A percentile compares a stretch with the other conserved stretches of the same genome.
Conservation (phyloP, 2,888 invertebrate genomes). For the Eremobia ochroleuca region DNA sequence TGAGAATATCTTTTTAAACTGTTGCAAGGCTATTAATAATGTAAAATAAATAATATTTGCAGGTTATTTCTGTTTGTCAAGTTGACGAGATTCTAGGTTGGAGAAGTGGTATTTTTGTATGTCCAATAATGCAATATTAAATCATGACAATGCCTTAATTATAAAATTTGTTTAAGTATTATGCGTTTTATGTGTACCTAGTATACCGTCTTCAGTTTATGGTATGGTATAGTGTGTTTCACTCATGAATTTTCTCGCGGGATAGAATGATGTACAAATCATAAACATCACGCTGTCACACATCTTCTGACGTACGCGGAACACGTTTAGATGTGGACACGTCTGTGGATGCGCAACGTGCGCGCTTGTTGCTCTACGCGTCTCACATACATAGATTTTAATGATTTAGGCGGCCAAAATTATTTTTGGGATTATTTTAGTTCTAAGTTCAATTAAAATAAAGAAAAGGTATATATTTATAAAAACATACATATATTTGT, state of each 20-base stretch:
- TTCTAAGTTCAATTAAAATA: no score
- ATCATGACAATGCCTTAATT: not conserved
- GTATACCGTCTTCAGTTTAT: not conserved
- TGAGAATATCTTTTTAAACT: no score
- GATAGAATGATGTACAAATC: conserved; percentile 4
- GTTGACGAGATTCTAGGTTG: not conserved
- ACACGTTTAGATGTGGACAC: conserved; percentile 3
- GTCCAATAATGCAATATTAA: not conserved
- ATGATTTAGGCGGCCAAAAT: no score
- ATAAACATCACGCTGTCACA: conserved; percentile 37
- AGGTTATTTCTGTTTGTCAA: not conserved
- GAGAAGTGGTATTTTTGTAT: not conserved
- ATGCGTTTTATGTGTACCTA: not conserved
- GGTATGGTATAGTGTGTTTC: not conserved
- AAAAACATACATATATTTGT: no score
- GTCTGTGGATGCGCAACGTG: conserved; percentile 6
- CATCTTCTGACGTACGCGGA: conserved; percentile 29
- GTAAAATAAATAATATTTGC: not conserved
- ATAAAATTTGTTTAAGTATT: not conserved
- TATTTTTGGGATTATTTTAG: no score
- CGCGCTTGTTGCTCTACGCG: not conserved
- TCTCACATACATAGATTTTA: no score
- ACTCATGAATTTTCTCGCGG: not conserved
- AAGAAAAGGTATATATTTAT: no score
- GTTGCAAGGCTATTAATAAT: not conserved